Evolutionary conservation across 2,797 vertebrate genomes (phyloP).

Genomic region (Sebastes kiyomatsui): DNA sequence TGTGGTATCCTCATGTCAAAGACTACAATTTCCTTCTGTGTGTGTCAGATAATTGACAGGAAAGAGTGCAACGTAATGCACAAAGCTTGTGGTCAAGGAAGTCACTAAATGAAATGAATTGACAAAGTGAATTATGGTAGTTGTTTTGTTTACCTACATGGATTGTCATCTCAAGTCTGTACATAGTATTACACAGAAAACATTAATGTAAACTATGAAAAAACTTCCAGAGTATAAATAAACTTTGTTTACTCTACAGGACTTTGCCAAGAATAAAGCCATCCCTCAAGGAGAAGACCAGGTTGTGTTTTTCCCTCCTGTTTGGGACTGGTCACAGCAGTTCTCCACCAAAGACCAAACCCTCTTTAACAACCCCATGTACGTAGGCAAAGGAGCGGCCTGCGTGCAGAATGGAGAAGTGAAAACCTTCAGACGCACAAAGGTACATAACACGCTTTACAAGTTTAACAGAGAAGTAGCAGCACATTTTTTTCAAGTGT

Average conservation of each 20-base stretch:
- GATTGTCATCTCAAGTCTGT: not conserved
- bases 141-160: not conserved
- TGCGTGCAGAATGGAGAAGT: slow-evolving; percentile 87
- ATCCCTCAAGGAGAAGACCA: slow-evolving; percentile 91
- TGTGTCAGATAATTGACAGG: slow-evolving; percentile 13
- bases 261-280: slow-evolving; percentile 92
- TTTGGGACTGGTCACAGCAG: slow-evolving; percentile 98
- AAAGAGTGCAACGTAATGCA: not conserved
- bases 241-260: slow-evolving; percentile 52
- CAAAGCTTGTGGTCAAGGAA: not conserved
- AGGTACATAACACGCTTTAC: slow-evolving; percentile 80
- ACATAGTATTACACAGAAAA: not conserved
- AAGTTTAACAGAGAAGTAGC: not conserved
- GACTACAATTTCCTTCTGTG: slow-evolving; percentile 11
- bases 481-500: not conserved
- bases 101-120: not conserved
- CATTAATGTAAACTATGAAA: not conserved
- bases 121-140: not conserved
- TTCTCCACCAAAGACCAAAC: slow-evolving; percentile 88
- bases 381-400: slow-evolving; percentile 89
- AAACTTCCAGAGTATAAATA: not conserved
- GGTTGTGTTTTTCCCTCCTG: slow-evolving; percentile 90
- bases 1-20: not conserved
- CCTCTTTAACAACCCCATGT: slow-evolving; percentile 96
- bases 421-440: slow-evolving; percentile 88